Evolutionary conservation across 2,113 vertebrate species (phyloP), one percentile per base, ranked within the genome.

Genomic region (Seriola dumerili): DNA sequence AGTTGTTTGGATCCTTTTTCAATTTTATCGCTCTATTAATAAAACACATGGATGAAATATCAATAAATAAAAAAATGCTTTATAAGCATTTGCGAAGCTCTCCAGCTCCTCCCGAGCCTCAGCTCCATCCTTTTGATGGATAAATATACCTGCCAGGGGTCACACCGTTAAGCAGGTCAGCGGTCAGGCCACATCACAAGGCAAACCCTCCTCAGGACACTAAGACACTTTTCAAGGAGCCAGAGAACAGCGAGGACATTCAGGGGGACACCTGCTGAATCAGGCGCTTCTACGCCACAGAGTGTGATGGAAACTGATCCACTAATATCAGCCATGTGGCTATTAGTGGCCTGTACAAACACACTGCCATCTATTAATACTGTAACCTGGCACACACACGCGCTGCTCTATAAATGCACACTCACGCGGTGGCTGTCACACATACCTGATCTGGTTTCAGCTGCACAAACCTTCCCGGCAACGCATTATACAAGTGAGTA

Each of bases 271-370:
- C 93, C 93, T 93, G 93, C 92, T 90, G 89, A 93, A 94, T 95
- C 94, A 95, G 91, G 91, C 83, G 94, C 88, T 93, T 90, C 90
- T 86, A 92, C 85, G 83, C 88, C 88, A 92, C 92, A 92, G 80
- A 93, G 90, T 95, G 94, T 94, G 95, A 95, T 94, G 89, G 87
- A 94, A 95, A 93, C 83, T 74, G 84, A 94, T 91, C 91, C 82
- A 82, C 89, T 81, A 92, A 93, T 92, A 94, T 94, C 91, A 92
- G 85, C 88, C 85, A 42, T 74, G 78, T 25, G 50, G 81, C 90
- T 93, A 94, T 94, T 93, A 91, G 81, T 79, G 76, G 85, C 85
- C 76, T 84, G 80, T 83, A 84, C 85, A 92, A 90, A 94, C 91
- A 94, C 90, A 91, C 91, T 59, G 78, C 46, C 50, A 23, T 78